Evolutionary conservation across 53 echinoderm and acorn worm species (phyloP), one percentile per base, ranked within the genome.

Genomic region (Glandiceps talaboti): DNA sequence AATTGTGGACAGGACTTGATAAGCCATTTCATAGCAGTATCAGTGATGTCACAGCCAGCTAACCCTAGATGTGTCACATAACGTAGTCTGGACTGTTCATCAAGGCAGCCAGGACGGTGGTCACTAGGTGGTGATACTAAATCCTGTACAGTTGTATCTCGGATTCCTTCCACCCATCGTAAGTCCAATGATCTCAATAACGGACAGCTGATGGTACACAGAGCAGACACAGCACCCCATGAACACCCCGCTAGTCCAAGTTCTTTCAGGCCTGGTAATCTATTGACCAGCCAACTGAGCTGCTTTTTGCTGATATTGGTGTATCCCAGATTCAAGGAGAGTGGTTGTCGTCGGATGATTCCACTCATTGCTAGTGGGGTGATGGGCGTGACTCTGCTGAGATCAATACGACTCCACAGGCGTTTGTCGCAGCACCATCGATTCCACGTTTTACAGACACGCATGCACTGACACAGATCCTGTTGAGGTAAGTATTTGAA

Each of bases 401-500:
- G 84, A 32, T 87, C 86, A 32, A 99, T 32, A 0, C 14, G 74
- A 27, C 74, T 81, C 99, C 99, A 99, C 29, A 99, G 84, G 1
- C 85, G 76, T 0, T 93, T 81, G 75, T 99, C 87, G 12, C 80
- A 94, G 79, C 99, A 91, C 99, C 99, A 99, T 26, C 88, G 81
- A 76, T 99, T 99, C 99, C 99, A 99, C 0, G 90, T 91, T 80
- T 91, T 94, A 76, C 99, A 99, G 26, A 99, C 99, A 1, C 84
- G 79, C 82, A 99, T 89, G 76, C 99, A 99, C 1, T 84, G 33
- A 27, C 91, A 87, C 25, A 91, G 77, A 29, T 94, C 89, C 30
- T 81, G 77, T 1, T 82, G 89, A 64, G 82, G 73, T 29, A 99
- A 82, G 45, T 86, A 84, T n/a, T 76, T 73, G 64, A 99, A 94